Percentiles rank a stretch among this genome's conserved stretches.
These are phyloP conservation scores for Osmerus mordax DNA, from an alignment of 2,113 vertebrate species.

Conservation along the genomic window DNA sequence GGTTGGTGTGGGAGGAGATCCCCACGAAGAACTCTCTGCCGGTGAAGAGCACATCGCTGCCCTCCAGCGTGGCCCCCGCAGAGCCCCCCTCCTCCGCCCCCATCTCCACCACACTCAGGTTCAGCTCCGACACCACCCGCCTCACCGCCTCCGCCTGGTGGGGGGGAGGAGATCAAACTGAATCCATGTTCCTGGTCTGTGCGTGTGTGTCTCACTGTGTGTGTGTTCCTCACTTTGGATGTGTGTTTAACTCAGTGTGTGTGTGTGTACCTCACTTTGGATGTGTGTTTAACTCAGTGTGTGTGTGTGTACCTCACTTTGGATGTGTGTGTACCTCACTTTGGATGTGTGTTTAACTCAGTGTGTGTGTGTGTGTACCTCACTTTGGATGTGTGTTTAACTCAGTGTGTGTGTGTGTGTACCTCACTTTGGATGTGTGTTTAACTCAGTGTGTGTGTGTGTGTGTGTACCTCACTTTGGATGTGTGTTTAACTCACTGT, in stretches of 20 bases:
- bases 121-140: constrained; percentile 80
- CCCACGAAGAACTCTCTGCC: constrained; percentile 91
- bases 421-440: too few relatives aligned
- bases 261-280: too few relatives aligned
- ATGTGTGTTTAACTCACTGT: too few relatives aligned
- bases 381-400: too few relatives aligned
- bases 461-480: too few relatives aligned
- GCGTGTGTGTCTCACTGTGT: background rate
- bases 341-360: too few relatives aligned
- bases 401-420: too few relatives aligned
- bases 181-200: too few relatives aligned
- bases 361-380: too few relatives aligned
- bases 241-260: too few relatives aligned
- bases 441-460: too few relatives aligned
- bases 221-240: too few relatives aligned
- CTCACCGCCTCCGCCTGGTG: constrained; percentile 77
- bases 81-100: constrained; percentile 64
- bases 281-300: background rate
- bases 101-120: constrained; percentile 80
- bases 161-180: background rate
- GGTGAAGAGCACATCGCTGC: constrained; percentile 87
- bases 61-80: constrained; percentile 81
- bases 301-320: constrained; percentile 73
- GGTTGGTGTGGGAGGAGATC: constrained; percentile 88
- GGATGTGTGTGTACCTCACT: constrained; percentile 70